phyloP scores from a whole-genome alignment of 92 coral and sea anemone species.

The Galaxea fascicularis region DNA sequence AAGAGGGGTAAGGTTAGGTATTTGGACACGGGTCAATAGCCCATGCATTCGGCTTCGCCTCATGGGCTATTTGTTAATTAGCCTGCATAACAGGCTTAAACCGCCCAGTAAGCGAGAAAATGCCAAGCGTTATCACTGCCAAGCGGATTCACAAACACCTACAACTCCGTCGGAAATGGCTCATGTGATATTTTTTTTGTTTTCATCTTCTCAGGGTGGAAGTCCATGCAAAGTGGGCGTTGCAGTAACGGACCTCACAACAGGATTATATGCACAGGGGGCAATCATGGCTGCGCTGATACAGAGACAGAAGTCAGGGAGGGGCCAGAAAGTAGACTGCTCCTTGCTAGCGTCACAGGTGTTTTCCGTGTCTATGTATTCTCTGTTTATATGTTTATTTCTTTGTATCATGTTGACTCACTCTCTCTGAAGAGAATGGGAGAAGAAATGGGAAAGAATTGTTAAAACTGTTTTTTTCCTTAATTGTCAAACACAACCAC shows the following conservation, averaged over 20 bases:
- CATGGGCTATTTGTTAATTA: no score
- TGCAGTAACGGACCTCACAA: slow-evolving; percentile 89
- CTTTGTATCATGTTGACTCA: not conserved
- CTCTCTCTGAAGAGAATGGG: no score
- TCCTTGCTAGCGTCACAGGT: slow-evolving; percentile 94
- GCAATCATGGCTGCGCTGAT: slow-evolving; percentile 93
- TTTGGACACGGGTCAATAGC: no score
- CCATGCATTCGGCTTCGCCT: no score
- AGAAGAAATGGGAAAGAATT: no score
- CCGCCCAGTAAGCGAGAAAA: no score
- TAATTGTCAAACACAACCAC: no score
- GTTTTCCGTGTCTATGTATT: not conserved
- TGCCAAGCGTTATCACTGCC: no score
- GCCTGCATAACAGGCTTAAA: no score
- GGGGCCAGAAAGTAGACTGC: slow-evolving; percentile 90
- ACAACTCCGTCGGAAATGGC: not conserved
- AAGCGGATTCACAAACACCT: no score
- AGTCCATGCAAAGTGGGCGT: slow-evolving; percentile 90
- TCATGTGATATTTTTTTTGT: not conserved
- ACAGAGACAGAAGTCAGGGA: slow-evolving; percentile 81
- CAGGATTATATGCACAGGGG: slow-evolving; percentile 91
- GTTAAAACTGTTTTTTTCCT: no score
- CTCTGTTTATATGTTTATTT: not conserved
- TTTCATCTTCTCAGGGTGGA: slow-evolving; percentile 69
- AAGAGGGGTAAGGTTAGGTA: no score